These are phyloP conservation scores for Eupithecia centaureata DNA, from an alignment of 2,888 invertebrate species.

Conservation along the genomic window DNA sequence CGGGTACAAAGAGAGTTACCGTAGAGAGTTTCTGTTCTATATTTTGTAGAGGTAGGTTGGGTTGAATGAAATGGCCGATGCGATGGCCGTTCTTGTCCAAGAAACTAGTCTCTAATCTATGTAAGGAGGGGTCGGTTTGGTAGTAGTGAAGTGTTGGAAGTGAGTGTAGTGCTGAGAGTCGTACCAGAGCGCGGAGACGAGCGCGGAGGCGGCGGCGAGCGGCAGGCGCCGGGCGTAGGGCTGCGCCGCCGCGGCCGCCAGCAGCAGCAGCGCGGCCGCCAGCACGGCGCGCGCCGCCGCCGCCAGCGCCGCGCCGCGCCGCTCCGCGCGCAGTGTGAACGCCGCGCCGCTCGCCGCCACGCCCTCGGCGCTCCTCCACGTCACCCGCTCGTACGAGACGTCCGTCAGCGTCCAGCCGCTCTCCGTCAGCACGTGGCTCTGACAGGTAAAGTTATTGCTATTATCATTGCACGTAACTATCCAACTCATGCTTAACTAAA, in stretches of 20 bases:
- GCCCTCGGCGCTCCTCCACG: slow-evolving; percentile 42
- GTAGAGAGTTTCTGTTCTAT: too few relatives aligned
- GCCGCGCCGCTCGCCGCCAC: slow-evolving; percentile 46
- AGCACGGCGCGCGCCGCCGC: slow-evolving; percentile 55
- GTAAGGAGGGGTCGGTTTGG: too few relatives aligned
- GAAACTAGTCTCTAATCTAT: too few relatives aligned
- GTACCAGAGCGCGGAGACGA: slow-evolving; percentile 66
- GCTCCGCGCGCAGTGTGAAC: slow-evolving; percentile 55
- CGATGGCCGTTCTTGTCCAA: too few relatives aligned
- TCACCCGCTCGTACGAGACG: slow-evolving; percentile 42
- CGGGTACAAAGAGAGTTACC: too few relatives aligned
- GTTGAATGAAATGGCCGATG: too few relatives aligned
- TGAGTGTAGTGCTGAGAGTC: not conserved
- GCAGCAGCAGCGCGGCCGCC: slow-evolving; percentile 51
- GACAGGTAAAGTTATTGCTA: not conserved
- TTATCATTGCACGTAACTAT: too few relatives aligned
- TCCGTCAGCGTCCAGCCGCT: slow-evolving; percentile 66
- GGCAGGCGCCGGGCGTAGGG: slow-evolving; percentile 59
- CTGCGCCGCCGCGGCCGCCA: slow-evolving; percentile 57
- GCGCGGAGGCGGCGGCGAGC: slow-evolving; percentile 66
- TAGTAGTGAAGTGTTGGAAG: not conserved
- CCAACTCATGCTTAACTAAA: too few relatives aligned
- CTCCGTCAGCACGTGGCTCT: slow-evolving; percentile 42
- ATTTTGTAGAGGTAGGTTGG: too few relatives aligned
- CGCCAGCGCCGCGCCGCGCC: slow-evolving; percentile 63